phyloP scores from a whole-genome alignment of 2,888 invertebrate genomes.

The Cataglyphis cursor region DNA sequence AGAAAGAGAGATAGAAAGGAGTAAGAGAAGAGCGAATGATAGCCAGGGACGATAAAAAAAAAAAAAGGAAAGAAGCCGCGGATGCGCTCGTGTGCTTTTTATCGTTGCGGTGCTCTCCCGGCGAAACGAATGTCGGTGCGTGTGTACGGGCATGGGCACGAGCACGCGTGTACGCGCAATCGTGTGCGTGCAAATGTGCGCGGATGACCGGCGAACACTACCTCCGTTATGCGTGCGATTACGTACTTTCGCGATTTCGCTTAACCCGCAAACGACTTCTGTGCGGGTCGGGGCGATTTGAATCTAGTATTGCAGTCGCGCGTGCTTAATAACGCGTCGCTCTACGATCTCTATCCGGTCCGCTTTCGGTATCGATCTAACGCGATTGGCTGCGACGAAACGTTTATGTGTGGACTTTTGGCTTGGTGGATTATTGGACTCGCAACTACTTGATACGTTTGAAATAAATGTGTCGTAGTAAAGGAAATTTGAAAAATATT shows the following conservation, averaged over 20 bases:
- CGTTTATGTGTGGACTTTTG: conserved; percentile 22
- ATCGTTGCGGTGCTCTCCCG: conserved; percentile 52
- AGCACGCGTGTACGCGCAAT: conserved; percentile 15
- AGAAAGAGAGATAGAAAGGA: conserved; percentile 16
- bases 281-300: conserved; percentile 46
- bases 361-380: conserved; percentile 52
- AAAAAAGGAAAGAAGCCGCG: conserved; percentile 53
- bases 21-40: conserved; percentile 23
- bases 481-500: neutral
- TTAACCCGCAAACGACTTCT: conserved; percentile 53
- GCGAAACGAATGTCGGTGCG: conserved; percentile 34
- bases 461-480: conserved; percentile 18
- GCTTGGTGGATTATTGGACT: conserved; percentile 28
- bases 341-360: conserved; percentile 55
- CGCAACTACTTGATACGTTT: conserved; percentile 30
- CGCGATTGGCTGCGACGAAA: conserved; percentile 35
- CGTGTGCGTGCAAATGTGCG: conserved; percentile 2
- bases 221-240: conserved; percentile 61
- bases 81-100: conserved; percentile 61
- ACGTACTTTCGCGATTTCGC: conserved; percentile 62
- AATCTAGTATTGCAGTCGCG: conserved; percentile 31
- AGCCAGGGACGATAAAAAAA: conserved; percentile 51
- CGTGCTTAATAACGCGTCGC: conserved; percentile 40
- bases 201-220: conserved; percentile 33
- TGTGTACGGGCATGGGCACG: neutral